Percentiles rank a stretch among this genome's conserved stretches.
phyloP scores from a whole-genome alignment of 37 sponge, comb jelly and placozoan genomes.

The Oscarella lobularis region DNA sequence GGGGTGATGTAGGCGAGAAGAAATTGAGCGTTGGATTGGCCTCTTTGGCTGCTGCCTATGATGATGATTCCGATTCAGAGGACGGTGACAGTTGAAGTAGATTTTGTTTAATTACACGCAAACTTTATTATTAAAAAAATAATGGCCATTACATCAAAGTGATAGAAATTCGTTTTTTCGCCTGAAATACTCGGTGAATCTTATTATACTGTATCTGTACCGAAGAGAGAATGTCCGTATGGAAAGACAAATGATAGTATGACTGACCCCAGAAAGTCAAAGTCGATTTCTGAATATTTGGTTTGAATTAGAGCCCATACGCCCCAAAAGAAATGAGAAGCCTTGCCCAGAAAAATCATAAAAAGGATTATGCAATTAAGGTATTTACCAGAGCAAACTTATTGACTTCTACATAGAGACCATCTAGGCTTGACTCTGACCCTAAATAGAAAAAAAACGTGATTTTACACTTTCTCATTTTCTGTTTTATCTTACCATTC shows the following conservation, averaged over 20 bases:
- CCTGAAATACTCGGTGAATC: background rate
- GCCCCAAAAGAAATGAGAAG: slow-evolving; percentile 72
- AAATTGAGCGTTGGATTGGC: too few relatives aligned
- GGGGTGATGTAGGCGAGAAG: too few relatives aligned
- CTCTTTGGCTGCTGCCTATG: too few relatives aligned
- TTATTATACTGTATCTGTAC: background rate
- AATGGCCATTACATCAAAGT: too few relatives aligned
- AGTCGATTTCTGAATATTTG: slow-evolving; percentile 54
- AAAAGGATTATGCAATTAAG: background rate
- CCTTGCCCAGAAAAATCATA: slow-evolving; percentile 20
- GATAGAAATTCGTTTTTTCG: background rate
- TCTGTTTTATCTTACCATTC: background rate
- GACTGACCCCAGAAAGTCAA: slow-evolving; percentile 73
- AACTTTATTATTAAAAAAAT: too few relatives aligned
- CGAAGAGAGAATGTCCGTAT: background rate
- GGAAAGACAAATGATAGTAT: background rate
- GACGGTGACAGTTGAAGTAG: too few relatives aligned
- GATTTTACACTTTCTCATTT: background rate
- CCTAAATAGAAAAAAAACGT: background rate
- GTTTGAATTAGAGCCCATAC: slow-evolving; percentile 81
- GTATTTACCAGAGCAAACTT: slow-evolving; percentile 56
- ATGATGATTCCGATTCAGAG: too few relatives aligned
- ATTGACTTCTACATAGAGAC: slow-evolving; percentile 54
- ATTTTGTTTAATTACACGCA: too few relatives aligned
- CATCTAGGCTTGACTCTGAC: slow-evolving; percentile 5